Base-by-base conservation (phyloP, 2,797 vertebrate genomes). In the Oreochromis grahami region DNA sequence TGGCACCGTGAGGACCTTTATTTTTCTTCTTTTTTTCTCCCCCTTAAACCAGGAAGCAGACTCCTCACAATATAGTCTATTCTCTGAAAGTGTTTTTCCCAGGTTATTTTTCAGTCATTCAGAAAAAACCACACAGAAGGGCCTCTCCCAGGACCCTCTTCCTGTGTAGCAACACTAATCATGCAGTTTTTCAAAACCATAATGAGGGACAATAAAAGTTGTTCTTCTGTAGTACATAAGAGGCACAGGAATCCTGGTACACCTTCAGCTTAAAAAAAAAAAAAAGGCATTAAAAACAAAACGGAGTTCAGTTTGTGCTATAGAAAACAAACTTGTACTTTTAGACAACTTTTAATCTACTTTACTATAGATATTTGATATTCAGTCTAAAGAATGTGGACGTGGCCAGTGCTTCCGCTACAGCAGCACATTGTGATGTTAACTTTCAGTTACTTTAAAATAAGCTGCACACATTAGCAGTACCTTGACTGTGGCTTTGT, bases 1-100 rank as follows among this genome's bases (percentile, higher is more conserved):
- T 93, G 99, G 98, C 94, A 95, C 90, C 32, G 99, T 99, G 82
- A 97, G 97, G 86, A 79, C 26, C 68, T 5, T 5, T 79, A n/a
- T 1, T 1, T n/a, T n/a, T 34, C 26, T 26, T 26, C 26, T 72
- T 7, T 5, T 5, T 79, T 26, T 41, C 1, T 1, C 19, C 2
- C 56, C 56, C 3, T 72, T 50, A 19, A n/a, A 72, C 9, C 43
- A 72, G 43, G 15, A 72, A 48, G 43, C 48, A 72, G 43, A 3
- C 21, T 2, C 9, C 14, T 45, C 6, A 43, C 41, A 68, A 43
- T 70, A 45, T 70, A 70, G 7, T 48, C 24, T 12, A 10, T 12
- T 72, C 24, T 48, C 15, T 48, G 26, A 32, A 72, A 48, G 24
- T 8, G 15, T 48, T 43, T 26, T 45, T 29, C 2, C 21, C 15